Conservation (phyloP, 1,140 invertebrate species). For the Berghia stephanieae region DNA sequence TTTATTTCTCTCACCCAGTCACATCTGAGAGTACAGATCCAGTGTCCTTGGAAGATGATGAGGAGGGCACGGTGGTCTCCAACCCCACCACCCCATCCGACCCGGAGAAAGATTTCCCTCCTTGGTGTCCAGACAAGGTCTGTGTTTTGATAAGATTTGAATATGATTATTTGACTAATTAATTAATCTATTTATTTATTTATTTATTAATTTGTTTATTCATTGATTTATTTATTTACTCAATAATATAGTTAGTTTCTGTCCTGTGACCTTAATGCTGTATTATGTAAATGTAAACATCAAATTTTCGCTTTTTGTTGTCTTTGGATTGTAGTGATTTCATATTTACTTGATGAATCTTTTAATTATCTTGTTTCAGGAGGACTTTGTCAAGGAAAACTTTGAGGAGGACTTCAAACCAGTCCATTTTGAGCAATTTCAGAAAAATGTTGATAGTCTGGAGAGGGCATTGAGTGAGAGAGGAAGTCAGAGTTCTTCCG, state of each 20-base stretch:
- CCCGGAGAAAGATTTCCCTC: constrained; percentile 45
- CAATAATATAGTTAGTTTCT: no score
- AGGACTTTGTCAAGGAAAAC: constrained; percentile 57
- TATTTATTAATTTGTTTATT: no score
- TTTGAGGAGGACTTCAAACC: constrained; percentile 61
- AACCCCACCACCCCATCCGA: constrained; percentile 55
- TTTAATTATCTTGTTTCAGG: constrained; percentile 37
- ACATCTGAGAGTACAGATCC: constrained; percentile 57
- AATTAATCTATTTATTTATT: background rate
- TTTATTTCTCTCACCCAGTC: background rate
- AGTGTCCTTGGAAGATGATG: constrained; percentile 54
- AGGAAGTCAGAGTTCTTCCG: background rate
- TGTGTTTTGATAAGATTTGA: background rate
- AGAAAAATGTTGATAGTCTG: constrained; percentile 44
- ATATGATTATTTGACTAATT: background rate
- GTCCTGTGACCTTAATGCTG: no score
- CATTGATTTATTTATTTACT: no score
- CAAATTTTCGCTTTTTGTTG: background rate
- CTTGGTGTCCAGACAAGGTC: constrained; percentile 55
- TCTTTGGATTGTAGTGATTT: background rate
- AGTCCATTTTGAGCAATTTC: constrained; percentile 50
- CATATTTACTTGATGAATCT: background rate
- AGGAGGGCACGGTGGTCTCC: constrained; percentile 42
- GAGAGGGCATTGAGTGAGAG: constrained; percentile 38
- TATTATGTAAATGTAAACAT: background rate